These are phyloP conservation scores for Troides oblongomaculatus DNA, from an alignment of 2,888 invertebrate species.

Conservation along the genomic window DNA sequence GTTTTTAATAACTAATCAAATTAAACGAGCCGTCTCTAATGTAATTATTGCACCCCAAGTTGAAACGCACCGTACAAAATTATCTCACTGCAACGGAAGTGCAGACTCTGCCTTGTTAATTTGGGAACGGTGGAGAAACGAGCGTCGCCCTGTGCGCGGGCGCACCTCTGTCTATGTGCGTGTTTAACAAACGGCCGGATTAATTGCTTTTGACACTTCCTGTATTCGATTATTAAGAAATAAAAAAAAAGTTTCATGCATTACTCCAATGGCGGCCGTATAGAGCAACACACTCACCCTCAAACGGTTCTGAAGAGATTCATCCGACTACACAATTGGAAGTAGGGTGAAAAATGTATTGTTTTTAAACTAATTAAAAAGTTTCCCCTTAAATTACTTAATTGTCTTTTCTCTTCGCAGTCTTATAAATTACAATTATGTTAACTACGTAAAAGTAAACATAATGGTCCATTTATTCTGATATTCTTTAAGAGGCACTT, in stretches of 20 bases:
- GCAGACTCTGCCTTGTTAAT: conserved; percentile 18
- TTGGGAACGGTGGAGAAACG: conserved; percentile 46
- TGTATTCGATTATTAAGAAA: conserved; percentile 35
- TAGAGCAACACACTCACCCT: conserved; percentile 25
- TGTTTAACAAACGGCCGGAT: conserved; percentile 47
- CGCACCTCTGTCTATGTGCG: conserved; percentile 35
- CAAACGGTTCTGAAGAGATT: neutral
- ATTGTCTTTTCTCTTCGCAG: too few species aligned
- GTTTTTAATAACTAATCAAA: too few species aligned
- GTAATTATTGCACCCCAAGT: conserved; percentile 18
- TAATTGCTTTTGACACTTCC: conserved; percentile 57
- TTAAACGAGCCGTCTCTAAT: neutral
- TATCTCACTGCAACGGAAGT: conserved; percentile 28
- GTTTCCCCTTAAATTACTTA: too few species aligned
- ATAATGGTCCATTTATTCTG: too few species aligned
- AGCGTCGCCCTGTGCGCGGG: neutral
- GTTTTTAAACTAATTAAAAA: too few species aligned
- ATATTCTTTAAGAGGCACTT: too few species aligned
- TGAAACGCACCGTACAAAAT: conserved; percentile 17
- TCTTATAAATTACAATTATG: too few species aligned
- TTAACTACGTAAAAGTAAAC: too few species aligned
- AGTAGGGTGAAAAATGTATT: too few species aligned
- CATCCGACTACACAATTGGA: too few species aligned
- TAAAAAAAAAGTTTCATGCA: conserved; percentile 26
- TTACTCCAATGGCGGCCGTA: conserved; percentile 18